A percentile compares a stretch with the other conserved stretches of the same genome.
These are phyloP conservation scores for Burhinus oedicnemus DNA, from an alignment of 2,113 vertebrate species.

Conservation along the genomic window DNA sequence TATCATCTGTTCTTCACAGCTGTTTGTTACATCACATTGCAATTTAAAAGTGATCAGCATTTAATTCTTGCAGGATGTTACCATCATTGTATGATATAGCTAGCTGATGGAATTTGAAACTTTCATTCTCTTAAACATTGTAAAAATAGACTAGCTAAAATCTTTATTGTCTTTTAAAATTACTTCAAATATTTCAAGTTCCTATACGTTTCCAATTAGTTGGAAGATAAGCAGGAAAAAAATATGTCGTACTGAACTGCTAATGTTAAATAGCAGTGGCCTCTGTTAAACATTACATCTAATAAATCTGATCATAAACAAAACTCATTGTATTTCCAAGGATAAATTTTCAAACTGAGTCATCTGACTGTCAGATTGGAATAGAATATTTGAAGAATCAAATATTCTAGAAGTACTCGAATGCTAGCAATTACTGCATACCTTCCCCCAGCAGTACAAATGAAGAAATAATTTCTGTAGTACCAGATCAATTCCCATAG, in stretches of 20 bases:
- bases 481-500: background rate
- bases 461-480: background rate
- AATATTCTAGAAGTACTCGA: background rate
- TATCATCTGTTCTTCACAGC: conserved; percentile 26
- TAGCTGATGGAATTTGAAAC: background rate
- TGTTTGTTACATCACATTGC: background rate
- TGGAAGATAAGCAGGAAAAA: background rate
- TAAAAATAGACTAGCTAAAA: background rate
- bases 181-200: background rate
- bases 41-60: background rate
- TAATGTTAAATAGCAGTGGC: background rate
- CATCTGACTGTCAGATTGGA: background rate
- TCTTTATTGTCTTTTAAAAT: background rate
- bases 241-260: background rate
- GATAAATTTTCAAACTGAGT: background rate
- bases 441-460: background rate
- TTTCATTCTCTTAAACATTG: background rate
- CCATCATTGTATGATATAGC: background rate
- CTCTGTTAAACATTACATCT: background rate
- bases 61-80: background rate
- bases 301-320: background rate
- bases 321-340: background rate
- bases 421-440: background rate
- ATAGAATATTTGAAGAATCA: background rate
- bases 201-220: background rate